Percentiles rank a stretch among this genome's conserved stretches.
phyloP scores from a whole-genome alignment of 2,113 vertebrate species.

The Phainopepla nitens region DNA sequence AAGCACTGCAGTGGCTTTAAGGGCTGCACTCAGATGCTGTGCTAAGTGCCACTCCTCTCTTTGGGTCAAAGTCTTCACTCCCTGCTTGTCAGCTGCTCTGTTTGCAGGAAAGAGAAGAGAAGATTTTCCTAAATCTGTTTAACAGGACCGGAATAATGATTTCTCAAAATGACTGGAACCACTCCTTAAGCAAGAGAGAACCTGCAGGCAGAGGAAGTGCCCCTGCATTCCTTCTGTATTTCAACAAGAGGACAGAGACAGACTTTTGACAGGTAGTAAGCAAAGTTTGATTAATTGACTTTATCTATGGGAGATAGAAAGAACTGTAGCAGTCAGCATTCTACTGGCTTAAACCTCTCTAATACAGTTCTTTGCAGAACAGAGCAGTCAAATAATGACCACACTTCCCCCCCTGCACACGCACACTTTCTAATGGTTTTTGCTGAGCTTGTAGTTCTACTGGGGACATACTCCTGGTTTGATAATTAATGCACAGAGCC shows the following conservation, averaged over 20 bases:
- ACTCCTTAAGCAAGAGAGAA: background rate
- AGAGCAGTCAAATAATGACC: background rate
- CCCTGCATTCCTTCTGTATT: constrained; percentile 12
- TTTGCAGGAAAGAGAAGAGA: background rate
- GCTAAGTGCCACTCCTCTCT: background rate
- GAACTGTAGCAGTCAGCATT: constrained; percentile 48
- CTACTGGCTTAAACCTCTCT: constrained; percentile 2
- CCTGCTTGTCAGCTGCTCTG: background rate
- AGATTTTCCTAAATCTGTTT: background rate
- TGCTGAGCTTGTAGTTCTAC: background rate
- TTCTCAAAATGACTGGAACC: background rate
- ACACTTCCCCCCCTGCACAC: background rate
- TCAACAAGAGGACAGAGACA: background rate
- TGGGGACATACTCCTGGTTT: background rate
- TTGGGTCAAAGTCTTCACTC: background rate
- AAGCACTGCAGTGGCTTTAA: background rate
- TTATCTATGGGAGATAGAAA: constrained; percentile 27
- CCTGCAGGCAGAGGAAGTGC: background rate
- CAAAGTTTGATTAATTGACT: constrained; percentile 65
- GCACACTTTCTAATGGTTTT: background rate
- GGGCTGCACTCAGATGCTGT: background rate
- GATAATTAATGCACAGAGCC: background rate
- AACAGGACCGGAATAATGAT: background rate
- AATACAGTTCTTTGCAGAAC: constrained; percentile 6
- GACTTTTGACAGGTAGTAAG: constrained; percentile 34